Base-by-base conservation (phyloP, 2,888 invertebrate species). In the Trichogramma dendrolimi region DNA sequence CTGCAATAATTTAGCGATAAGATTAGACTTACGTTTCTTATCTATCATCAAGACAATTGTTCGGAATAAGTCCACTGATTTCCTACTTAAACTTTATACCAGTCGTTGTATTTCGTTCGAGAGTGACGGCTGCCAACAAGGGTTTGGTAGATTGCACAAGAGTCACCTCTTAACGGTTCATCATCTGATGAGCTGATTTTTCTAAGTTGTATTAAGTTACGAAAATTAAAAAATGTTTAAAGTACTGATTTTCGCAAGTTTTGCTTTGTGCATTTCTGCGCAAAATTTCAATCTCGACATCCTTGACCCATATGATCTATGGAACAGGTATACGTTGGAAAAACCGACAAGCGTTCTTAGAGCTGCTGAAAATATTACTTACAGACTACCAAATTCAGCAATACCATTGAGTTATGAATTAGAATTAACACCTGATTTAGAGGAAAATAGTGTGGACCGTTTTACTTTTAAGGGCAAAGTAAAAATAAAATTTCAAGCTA, bases 11-110 rank as follows among this genome's bases (percentile, higher is more conserved):
- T 8, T n/a, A 46, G 4, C 49, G 66, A 66, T 66, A 64, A 66
- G 63, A 66, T 64, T 66, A 63, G 46, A 61, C 63, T 66, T 64
- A 64, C 10, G 43, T n/a, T 6, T 53, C 60, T 64, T 64, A 66
- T 27, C 27, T 27, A 27, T 27, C 27, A 27, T 66, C 62, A 59
- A 65, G n/a, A 14, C 50, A 47, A 51, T 39, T 42, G 44, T 61
- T 56, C 57, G 50, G 47, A 47, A 60, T 61, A 60, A 62, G 60
- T 57, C 55, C 38, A 55, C 10, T 41, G 55, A 60, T 52, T 62
- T 54, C 14, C 14, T 60, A 42, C 8, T 55, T 42, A 52, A 46
- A 51, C 49, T 58, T 62, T 62, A 59, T 57, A 61, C 51, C 27
- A 55, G 5, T 8, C 40, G 58, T 59, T 53, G 61, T 55, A 40